Conservation (phyloP, 2,113 vertebrate species). For the Scolopax mira region DNA sequence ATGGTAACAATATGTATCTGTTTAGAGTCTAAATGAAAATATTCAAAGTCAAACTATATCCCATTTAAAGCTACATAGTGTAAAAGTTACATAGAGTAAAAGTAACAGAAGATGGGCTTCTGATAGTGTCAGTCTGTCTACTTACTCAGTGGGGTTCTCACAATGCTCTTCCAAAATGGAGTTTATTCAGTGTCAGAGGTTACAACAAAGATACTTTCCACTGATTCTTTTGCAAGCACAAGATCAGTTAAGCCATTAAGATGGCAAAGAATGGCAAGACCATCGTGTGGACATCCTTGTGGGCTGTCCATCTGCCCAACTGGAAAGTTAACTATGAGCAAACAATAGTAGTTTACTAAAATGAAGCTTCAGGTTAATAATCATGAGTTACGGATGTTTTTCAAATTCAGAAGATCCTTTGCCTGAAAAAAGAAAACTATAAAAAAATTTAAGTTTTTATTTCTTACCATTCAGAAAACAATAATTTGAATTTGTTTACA, state of each 20-base stretch:
- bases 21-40: neutral
- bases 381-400: neutral
- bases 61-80: neutral
- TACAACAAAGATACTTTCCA: neutral
- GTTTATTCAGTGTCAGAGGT: neutral
- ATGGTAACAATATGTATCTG: neutral
- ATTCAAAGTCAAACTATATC: neutral
- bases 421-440: neutral
- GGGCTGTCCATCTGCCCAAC: neutral
- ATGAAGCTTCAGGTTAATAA: neutral
- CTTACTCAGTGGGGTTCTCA: neutral
- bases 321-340: neutral
- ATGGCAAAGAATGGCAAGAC: neutral
- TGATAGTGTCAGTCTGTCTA: accelerated
- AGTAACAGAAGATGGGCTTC: neutral
- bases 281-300: neutral
- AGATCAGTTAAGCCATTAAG: neutral
- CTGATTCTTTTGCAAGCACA: neutral
- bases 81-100: neutral
- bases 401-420: neutral
- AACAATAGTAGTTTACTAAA: neutral
- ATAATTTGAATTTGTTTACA: neutral
- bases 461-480: neutral
- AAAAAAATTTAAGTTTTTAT: neutral
- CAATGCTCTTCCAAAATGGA: neutral